Percentiles rank a stretch among this genome's conserved stretches.
Conservation (phyloP, 2,888 invertebrate genomes). For the Hemithea aestivaria region DNA sequence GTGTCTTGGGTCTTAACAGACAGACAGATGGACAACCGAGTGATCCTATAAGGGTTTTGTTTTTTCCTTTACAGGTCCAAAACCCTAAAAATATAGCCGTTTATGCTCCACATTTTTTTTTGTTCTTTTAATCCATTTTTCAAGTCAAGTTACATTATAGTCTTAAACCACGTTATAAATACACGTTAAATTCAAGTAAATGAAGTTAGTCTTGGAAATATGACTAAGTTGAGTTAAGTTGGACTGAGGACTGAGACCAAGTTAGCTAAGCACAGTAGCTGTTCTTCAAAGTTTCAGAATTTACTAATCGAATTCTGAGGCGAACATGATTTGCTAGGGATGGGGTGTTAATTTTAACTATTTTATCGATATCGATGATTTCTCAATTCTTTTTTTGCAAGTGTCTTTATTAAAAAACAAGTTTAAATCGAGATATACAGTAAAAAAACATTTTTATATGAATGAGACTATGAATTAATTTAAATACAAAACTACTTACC, state of each 20-base stretch:
- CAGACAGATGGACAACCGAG: too few species aligned
- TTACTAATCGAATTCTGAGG: constrained; percentile 24
- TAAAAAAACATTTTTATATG: too few species aligned
- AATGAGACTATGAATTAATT: too few species aligned
- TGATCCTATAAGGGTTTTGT: too few species aligned
- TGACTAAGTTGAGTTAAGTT: constrained; percentile 8
- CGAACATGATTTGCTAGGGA: constrained; percentile 23
- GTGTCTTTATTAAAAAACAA: neutral
- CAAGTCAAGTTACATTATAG: too few species aligned
- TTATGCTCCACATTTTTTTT: too few species aligned
- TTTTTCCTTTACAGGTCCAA: too few species aligned
- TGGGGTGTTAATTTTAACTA: neutral
- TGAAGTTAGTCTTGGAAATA: constrained; percentile 4
- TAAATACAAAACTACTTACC: too few species aligned
- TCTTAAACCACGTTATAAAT: too few species aligned
- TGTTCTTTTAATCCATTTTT: too few species aligned
- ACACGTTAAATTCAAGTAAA: constrained; percentile 4
- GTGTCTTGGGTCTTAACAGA: too few species aligned
- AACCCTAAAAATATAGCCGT: too few species aligned
- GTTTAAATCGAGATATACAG: neutral
- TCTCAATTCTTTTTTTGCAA: constrained; percentile 1
- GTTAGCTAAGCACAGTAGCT: constrained; percentile 11
- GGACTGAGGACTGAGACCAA: constrained; percentile 2
- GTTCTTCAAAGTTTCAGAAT: constrained; percentile 14
- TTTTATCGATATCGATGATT: neutral